Evolutionary conservation across 2,797 vertebrate genomes (phyloP).

Genomic region (Buceros bicornis): DNA sequence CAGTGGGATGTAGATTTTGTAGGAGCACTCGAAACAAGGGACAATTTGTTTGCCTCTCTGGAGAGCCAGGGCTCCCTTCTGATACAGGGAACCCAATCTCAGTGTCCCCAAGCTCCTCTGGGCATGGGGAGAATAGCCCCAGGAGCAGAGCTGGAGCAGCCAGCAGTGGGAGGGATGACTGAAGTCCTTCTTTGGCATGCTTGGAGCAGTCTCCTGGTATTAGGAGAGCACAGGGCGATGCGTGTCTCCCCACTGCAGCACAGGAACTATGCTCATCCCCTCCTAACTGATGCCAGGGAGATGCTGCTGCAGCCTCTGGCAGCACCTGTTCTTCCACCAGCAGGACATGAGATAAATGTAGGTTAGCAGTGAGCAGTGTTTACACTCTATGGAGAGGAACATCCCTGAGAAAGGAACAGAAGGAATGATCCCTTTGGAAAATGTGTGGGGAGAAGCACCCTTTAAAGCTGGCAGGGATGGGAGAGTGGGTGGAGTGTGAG

Average conservation of each 20-base stretch:
- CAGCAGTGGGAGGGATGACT: not conserved
- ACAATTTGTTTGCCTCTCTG: not conserved
- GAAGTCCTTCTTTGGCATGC: not conserved
- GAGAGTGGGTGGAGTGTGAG: not conserved
- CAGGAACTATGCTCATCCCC: not conserved
- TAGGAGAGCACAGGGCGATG: not conserved
- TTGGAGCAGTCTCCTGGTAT: not conserved
- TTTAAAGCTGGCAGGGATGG: not conserved
- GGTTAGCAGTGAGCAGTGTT: not conserved
- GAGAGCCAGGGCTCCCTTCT: not conserved
- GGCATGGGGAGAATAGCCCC: not conserved
- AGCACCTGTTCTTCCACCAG: not conserved
- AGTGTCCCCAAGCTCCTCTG: not conserved
- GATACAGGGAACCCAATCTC: not conserved
- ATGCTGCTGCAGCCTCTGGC: not conserved
- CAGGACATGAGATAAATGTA: not conserved
- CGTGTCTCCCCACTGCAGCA: accelerated
- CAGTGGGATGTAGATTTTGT: not conserved
- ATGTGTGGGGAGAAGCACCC: not conserved
- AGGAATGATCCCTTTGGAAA: not conserved
- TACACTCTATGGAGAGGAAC: not conserved
- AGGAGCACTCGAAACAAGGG: not conserved
- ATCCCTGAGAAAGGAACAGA: not conserved
- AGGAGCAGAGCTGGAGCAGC: not conserved
- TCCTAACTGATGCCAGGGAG: not conserved